Conservation (phyloP, 2,888 invertebrate species). For the Geophilus truncorum region DNA sequence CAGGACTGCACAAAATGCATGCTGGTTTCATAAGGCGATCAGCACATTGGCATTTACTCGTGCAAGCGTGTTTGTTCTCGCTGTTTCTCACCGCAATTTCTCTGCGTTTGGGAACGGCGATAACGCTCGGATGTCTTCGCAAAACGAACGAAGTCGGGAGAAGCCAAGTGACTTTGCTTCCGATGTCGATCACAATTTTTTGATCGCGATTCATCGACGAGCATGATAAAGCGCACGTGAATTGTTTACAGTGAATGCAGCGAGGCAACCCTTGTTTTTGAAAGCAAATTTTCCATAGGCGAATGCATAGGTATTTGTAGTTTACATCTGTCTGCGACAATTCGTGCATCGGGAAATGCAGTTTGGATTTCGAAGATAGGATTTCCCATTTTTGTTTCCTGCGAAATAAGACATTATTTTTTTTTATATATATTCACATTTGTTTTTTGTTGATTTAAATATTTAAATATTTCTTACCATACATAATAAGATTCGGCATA, state of each 20-base stretch:
- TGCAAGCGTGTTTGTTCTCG: not conserved
- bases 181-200: constrained; percentile 51
- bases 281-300: constrained; percentile 40
- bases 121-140: constrained; percentile 48
- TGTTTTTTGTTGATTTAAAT: too few relatives aligned
- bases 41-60: not conserved
- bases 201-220: constrained; percentile 48
- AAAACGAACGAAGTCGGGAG: constrained; percentile 46
- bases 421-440: too few relatives aligned
- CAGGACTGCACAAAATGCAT: constrained; percentile 28
- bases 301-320: constrained; percentile 50
- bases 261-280: constrained; percentile 35
- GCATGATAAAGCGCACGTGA: constrained; percentile 49
- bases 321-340: constrained; percentile 43
- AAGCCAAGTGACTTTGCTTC: constrained; percentile 51
- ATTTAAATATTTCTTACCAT: too few relatives aligned
- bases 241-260: constrained; percentile 49
- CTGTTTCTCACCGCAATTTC: not conserved
- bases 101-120: constrained; percentile 45
- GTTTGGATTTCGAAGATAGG: constrained; percentile 47
- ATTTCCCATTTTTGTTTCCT: constrained; percentile 51
- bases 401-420: not conserved
- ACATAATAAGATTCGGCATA: constrained; percentile 29
- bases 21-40: not conserved
- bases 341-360: constrained; percentile 46